Conservation (phyloP, 2,888 invertebrate species). For the Philonicus albiceps region DNA sequence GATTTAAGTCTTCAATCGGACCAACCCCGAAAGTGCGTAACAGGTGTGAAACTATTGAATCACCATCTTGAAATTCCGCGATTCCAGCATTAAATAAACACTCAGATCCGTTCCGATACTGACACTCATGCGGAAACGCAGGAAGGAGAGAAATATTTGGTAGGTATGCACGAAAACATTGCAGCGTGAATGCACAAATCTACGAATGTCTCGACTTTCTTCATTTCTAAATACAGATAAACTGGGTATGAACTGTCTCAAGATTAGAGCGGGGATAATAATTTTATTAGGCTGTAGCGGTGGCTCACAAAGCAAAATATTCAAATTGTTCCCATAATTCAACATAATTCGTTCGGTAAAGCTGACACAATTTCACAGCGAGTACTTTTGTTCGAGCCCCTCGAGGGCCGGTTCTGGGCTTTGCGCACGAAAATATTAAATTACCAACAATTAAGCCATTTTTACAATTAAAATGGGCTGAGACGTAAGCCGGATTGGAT, state of each 20-base stretch:
- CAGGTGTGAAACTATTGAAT: neutral
- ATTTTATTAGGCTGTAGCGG: neutral
- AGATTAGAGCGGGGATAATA: neutral
- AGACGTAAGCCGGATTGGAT: conserved; percentile 33
- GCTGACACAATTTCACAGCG: conserved; percentile 7
- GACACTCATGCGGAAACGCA: neutral
- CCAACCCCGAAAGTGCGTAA: neutral
- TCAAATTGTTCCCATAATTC: neutral
- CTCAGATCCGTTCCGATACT: neutral
- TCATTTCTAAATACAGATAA: neutral
- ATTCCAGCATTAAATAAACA: neutral
- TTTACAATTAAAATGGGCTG: conserved; percentile 3
- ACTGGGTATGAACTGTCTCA: neutral
- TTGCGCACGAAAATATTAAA: neutral
- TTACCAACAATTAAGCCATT: conserved; percentile 34
- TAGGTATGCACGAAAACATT: neutral
- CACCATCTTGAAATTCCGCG: neutral
- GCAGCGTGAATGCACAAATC: neutral
- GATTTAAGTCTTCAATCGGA: neutral
- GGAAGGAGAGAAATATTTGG: neutral
- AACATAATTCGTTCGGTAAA: conserved; percentile 4
- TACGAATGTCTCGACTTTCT: neutral
- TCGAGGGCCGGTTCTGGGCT: neutral
- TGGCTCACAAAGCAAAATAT: conserved; percentile 10
- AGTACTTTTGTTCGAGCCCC: neutral